These are phyloP conservation scores for Tetanocera ferruginea DNA, from an alignment of 2,888 invertebrate species.

Conservation along the genomic window DNA sequence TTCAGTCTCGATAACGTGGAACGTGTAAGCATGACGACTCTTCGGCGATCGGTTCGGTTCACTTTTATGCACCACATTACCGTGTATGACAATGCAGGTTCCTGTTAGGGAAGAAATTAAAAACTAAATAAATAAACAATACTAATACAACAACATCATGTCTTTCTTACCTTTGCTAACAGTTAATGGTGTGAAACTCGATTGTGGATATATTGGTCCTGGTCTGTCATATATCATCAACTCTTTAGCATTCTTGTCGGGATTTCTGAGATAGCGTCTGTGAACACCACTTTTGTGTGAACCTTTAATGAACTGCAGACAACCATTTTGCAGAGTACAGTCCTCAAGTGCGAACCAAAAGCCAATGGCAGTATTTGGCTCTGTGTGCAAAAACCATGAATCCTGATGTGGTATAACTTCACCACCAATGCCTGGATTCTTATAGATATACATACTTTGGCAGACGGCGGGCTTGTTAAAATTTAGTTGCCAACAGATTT, in stretches of 20 bases:
- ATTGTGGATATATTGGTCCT: slow-evolving; percentile 78
- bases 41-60: slow-evolving; percentile 84
- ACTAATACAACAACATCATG: not conserved
- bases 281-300: slow-evolving; percentile 90
- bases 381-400: slow-evolving; percentile 87
- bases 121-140: not conserved
- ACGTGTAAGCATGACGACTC: slow-evolving; percentile 95
- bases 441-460: slow-evolving; percentile 99
- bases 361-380: slow-evolving; percentile 85
- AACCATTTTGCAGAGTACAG: slow-evolving; percentile 93
- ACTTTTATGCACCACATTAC: slow-evolving; percentile 94
- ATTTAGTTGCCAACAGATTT: slow-evolving; percentile 80
- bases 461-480: slow-evolving; percentile 85
- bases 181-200: slow-evolving; percentile 82
- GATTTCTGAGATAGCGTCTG: slow-evolving; percentile 77
- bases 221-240: slow-evolving; percentile 79
- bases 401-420: slow-evolving; percentile 90
- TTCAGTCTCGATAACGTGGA: slow-evolving; percentile 89
- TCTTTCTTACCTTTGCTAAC: slow-evolving; percentile 82
- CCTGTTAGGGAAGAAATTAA: slow-evolving; percentile 72
- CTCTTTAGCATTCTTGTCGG: slow-evolving; percentile 75
- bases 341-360: slow-evolving; percentile 98
- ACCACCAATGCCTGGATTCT: slow-evolving; percentile 91
- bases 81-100: slow-evolving; percentile 89
- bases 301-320: slow-evolving; percentile 91